A percentile compares a stretch with the other conserved stretches of the same genome.
These are phyloP conservation scores for Drosophila bipectinata DNA, from an alignment of 1,140 invertebrate genomes.

Conservation along the genomic window DNA sequence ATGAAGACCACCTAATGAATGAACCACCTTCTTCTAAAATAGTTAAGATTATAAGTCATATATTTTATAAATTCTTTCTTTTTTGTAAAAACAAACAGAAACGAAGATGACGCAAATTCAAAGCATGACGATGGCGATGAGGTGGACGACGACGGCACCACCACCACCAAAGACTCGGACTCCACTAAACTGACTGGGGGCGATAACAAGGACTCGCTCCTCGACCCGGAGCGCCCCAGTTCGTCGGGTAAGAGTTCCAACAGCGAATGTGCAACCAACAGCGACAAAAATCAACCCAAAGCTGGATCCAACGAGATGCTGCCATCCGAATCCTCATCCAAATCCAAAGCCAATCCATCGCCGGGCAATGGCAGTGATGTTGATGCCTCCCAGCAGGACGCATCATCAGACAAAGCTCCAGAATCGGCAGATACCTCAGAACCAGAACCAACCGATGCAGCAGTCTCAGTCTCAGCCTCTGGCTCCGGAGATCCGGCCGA, in stretches of 20 bases:
- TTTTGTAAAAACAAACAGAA: slow-evolving; percentile 48
- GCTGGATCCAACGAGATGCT: slow-evolving; percentile 8
- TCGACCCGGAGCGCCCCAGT: slow-evolving; percentile 83
- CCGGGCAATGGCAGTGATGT: slow-evolving; percentile 70
- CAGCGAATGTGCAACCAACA: slow-evolving; percentile 59
- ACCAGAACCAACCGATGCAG: slow-evolving; percentile 27
- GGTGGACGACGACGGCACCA: slow-evolving; percentile 82
- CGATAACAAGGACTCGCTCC: slow-evolving; percentile 80
- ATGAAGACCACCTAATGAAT: slow-evolving; percentile 11
- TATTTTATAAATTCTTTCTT: slow-evolving; percentile 2
- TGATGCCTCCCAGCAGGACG: slow-evolving; percentile 47
- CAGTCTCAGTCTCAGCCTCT: slow-evolving; percentile 38
- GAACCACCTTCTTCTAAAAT: neutral
- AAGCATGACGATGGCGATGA: slow-evolving; percentile 83
- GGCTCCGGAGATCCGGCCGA: slow-evolving; percentile 24
- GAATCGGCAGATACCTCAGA: slow-evolving; percentile 65
- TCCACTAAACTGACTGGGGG: slow-evolving; percentile 74
- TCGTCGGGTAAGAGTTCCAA: slow-evolving; percentile 83
- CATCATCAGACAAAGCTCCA: slow-evolving; percentile 36
- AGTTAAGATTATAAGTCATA: neutral
- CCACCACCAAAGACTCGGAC: slow-evolving; percentile 83
- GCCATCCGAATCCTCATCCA: slow-evolving; percentile 42
- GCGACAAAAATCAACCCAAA: slow-evolving; percentile 44
- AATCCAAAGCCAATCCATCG: slow-evolving; percentile 38
- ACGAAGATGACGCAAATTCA: slow-evolving; percentile 83